Percentiles rank a stretch among this genome's conserved stretches.
These are phyloP conservation scores for Salminus brasiliensis DNA, from an alignment of 2,113 vertebrate species.

Conservation along the genomic window DNA sequence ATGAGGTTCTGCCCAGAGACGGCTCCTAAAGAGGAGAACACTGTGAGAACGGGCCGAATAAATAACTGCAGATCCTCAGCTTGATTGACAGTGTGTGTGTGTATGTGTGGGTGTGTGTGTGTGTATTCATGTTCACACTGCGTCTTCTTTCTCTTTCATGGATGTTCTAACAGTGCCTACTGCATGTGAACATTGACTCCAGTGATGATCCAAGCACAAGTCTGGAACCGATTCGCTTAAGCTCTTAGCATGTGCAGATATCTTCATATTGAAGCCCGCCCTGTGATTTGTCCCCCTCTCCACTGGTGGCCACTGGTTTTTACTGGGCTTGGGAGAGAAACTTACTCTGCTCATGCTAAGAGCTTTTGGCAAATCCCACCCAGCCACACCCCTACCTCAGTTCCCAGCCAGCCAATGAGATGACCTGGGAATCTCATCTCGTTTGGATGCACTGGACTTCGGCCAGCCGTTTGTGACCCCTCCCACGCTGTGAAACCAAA, in stretches of 20 bases:
- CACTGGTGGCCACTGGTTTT: too few relatives aligned
- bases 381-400: conserved; percentile 18
- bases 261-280: neutral
- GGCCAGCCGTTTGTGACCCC: conserved; percentile 29
- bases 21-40: neutral
- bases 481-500: neutral
- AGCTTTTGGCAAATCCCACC: conserved; percentile 40
- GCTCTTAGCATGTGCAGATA: conserved; percentile 33
- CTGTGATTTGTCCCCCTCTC: neutral
- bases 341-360: conserved; percentile 34
- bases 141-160: conserved; percentile 68
- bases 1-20: neutral
- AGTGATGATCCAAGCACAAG: conserved; percentile 42
- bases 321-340: conserved; percentile 1
- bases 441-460: conserved; percentile 46
- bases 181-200: conserved; percentile 53
- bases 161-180: conserved; percentile 57
- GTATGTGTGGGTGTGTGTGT: too few relatives aligned
- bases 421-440: conserved; percentile 34
- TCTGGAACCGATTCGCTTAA: conserved; percentile 45
- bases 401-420: conserved; percentile 56
- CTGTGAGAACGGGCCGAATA: neutral
- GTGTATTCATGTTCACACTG: conserved; percentile 58
- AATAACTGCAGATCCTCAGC: neutral
- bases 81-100: too few relatives aligned